Base-by-base conservation (phyloP, 1,140 invertebrate species). In the Danaus plexippus region DNA sequence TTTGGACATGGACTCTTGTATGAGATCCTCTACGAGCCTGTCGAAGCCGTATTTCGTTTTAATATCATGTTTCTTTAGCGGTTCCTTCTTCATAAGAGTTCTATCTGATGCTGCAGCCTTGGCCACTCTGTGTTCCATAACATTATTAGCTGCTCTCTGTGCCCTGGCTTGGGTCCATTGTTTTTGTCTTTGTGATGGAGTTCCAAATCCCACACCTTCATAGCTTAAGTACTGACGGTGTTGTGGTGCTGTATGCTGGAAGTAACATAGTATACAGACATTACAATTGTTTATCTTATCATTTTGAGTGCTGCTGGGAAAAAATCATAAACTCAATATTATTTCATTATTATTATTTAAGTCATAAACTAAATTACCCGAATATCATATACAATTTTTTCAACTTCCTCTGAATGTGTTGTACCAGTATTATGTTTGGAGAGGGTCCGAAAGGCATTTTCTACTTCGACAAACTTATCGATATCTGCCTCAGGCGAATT, bases 21-120 rank as follows among this genome's bases (percentile, higher is more conserved):
- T 97, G 49, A 96, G 87, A 89, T 97, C 95, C 84, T 97, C 95
- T 4, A 96, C 95, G 1, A 97, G 85, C 52, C 95, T 90, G 63
- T 97, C 95, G 73, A 96, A 93, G 0, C 94, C 94, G 77, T 94
- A 95, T 81, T 92, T 92, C 1, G 92, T 95, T 89, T 95, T 95
- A 6, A 94, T 93, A 69, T 94, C 89, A 77, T 92, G 91, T 64
- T 90, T 91, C 42, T 88, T 82, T 69, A 90, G 53, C 86, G 85
- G 63, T 89, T 60, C 89, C 71, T 94, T 94, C 50, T 91, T 88
- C 79, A 94, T 89, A 0, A 96, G 67, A 4, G 91, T 89, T 43
- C 90, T 89, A 59, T 95, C 94, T 0, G 90, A 88, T 0, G 90
- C 90, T 9, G 90, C 83, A 0, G 92, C 81, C 71, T 94, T 94